Percentiles rank a stretch among this genome's conserved stretches.
Evolutionary conservation across 2,797 vertebrate species (phyloP).

Genomic region (Hipposideros larvatus): DNA sequence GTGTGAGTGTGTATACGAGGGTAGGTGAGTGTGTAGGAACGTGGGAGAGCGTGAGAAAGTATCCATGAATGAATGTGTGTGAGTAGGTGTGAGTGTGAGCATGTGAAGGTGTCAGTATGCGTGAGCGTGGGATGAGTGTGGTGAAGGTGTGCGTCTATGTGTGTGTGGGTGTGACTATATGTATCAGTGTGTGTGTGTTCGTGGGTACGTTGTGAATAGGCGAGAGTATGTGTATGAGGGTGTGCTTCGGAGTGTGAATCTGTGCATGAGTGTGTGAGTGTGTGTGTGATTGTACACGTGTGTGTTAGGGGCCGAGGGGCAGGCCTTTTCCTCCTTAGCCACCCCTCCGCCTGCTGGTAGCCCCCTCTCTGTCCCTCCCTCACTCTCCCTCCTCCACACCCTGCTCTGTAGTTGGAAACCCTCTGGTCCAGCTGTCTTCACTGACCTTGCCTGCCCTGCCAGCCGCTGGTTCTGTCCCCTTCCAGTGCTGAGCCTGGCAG

Average conservation of each 20-base stretch:
- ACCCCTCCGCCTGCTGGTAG: no score
- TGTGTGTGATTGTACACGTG: fast-evolving
- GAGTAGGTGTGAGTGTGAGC: neutral
- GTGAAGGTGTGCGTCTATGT: neutral
- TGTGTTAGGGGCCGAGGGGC: neutral
- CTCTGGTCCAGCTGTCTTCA: neutral
- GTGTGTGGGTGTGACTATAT: neutral
- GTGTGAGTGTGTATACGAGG: neutral
- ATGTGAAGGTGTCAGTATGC: neutral
- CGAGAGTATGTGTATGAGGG: no score
- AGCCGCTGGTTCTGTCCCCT: neutral
- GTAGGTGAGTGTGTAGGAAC: neutral
- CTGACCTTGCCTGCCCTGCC: neutral
- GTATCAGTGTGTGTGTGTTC: neutral
- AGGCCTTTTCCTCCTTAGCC: no score
- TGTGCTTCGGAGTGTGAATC: neutral
- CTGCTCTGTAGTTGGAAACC: neutral
- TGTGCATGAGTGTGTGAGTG: no score
- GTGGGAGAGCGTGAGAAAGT: neutral
- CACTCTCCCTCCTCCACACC: no score
- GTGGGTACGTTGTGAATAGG: neutral
- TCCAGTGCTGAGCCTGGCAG: fast-evolving
- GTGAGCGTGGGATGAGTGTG: neutral
- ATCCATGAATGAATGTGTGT: no score
- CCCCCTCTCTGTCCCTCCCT: neutral